A percentile compares a stretch with the other conserved stretches of the same genome.
Evolutionary conservation across 2,113 vertebrate genomes (phyloP).

Genomic region (Thalassoma bifasciatum): DNA sequence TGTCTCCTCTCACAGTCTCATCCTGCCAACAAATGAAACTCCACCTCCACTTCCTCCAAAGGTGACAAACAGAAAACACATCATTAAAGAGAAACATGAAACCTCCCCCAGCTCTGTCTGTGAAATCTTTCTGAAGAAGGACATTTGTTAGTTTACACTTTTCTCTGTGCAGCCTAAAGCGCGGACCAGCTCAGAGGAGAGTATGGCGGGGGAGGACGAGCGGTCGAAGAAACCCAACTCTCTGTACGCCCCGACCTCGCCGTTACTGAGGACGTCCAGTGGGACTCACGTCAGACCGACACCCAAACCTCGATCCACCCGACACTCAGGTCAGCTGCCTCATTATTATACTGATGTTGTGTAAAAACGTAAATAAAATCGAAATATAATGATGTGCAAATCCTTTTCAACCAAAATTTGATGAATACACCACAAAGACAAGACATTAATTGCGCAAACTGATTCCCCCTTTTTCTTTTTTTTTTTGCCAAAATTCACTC

Average conservation of each 20-base stretch:
- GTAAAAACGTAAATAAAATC: too few species aligned
- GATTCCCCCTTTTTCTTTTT: too few species aligned
- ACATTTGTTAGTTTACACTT: background rate
- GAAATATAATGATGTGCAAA: too few species aligned
- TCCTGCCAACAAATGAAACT: conserved; percentile 52
- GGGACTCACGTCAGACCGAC: conserved; percentile 77
- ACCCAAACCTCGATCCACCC: conserved; percentile 50
- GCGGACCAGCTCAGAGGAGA: conserved; percentile 82
- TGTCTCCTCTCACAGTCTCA: conserved; percentile 70
- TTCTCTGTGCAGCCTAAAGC: conserved; percentile 82
- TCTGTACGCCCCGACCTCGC: conserved; percentile 59
- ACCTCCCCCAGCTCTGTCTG: too few species aligned
- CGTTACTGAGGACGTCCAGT: conserved; percentile 86
- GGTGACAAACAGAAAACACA: conserved; percentile 73
- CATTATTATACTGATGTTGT: too few species aligned
- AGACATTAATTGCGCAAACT: too few species aligned
- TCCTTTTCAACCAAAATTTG: too few species aligned
- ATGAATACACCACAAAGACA: too few species aligned
- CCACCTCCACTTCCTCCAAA: conserved; percentile 92
- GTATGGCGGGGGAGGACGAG: conserved; percentile 71
- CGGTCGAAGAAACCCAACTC: conserved; percentile 23
- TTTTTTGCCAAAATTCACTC: too few species aligned
- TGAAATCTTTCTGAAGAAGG: too few species aligned
- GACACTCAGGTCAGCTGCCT: conserved; percentile 82
- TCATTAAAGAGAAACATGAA: background rate